Percentiles rank a stretch among this genome's conserved stretches.
Conservation (phyloP, 2,113 vertebrate genomes). For the Hoplias malabaricus region DNA sequence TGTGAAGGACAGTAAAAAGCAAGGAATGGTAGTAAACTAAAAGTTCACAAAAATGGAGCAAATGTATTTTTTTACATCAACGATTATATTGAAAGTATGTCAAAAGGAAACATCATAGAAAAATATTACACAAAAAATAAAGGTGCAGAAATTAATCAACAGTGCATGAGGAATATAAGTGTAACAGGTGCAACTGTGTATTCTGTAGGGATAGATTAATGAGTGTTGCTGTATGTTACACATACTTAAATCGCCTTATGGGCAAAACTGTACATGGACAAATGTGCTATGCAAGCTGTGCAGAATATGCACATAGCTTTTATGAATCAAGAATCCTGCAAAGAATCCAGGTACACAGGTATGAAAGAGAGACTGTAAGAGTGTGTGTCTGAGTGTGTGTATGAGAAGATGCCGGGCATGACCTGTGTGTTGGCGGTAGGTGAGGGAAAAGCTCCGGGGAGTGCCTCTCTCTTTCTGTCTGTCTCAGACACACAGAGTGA, state of each 20-base stretch:
- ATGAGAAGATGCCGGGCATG: conserved; percentile 50
- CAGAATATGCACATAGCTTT: background rate
- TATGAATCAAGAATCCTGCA: background rate
- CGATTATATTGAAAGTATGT: too few relatives aligned
- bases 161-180: background rate
- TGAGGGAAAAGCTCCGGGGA: conserved; percentile 23
- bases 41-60: too few relatives aligned
- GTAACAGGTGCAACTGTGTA: background rate
- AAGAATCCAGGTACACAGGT: background rate
- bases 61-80: too few relatives aligned
- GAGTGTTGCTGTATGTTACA: background rate
- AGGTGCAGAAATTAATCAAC: background rate
- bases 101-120: too few relatives aligned
- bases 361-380: conserved; percentile 22
- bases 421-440: conserved; percentile 21
- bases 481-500: conserved; percentile 37
- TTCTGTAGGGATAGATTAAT: background rate
- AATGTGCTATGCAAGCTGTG: background rate
- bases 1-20: too few relatives aligned
- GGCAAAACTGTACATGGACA: too few relatives aligned
- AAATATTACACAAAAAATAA: too few relatives aligned
- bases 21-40: too few relatives aligned
- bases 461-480: conserved; percentile 25
- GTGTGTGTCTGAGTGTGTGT: conserved; percentile 28
- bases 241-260: background rate